Conservation (phyloP, 2,113 vertebrate species). For the Zapornia atra region DNA sequence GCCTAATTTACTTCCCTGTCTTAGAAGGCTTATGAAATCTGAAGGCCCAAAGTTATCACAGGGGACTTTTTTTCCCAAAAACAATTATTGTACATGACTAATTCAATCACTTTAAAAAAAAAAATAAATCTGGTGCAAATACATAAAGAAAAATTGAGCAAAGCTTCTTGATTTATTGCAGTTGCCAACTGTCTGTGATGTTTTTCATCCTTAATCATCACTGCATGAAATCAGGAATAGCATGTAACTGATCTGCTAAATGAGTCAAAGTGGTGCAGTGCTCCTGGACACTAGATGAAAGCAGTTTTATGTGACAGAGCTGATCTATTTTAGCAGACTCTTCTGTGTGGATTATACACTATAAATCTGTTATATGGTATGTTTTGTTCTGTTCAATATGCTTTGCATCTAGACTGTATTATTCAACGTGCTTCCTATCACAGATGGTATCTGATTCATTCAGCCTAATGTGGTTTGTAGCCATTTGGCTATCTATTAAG, state of each 20-base stretch:
- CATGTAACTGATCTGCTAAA: constrained; percentile 1
- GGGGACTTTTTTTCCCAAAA: background rate
- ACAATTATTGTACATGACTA: background rate
- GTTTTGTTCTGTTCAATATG: constrained; percentile 25
- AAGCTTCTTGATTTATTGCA: constrained; percentile 23
- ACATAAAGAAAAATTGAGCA: background rate
- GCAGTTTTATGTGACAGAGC: background rate
- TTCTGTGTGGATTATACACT: constrained; percentile 1
- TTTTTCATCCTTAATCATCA: constrained; percentile 51
- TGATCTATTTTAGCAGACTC: constrained; percentile 54
- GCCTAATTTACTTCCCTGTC: background rate
- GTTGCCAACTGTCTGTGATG: background rate
- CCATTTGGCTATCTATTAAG: background rate
- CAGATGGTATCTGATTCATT: background rate
- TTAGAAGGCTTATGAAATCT: background rate
- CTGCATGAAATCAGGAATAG: constrained; percentile 36
- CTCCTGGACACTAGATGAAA: constrained; percentile 53
- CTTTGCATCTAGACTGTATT: background rate
- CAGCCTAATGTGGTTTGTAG: background rate
- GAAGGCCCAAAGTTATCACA: background rate
- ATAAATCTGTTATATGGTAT: constrained; percentile 3
- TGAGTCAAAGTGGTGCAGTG: constrained; percentile 2
- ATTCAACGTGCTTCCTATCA: background rate
- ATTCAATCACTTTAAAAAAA: background rate
- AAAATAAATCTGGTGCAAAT: background rate